A percentile compares a stretch with the other conserved stretches of the same genome.
phyloP scores from a whole-genome alignment of 2,113 vertebrate species.

The Indicator indicator region DNA sequence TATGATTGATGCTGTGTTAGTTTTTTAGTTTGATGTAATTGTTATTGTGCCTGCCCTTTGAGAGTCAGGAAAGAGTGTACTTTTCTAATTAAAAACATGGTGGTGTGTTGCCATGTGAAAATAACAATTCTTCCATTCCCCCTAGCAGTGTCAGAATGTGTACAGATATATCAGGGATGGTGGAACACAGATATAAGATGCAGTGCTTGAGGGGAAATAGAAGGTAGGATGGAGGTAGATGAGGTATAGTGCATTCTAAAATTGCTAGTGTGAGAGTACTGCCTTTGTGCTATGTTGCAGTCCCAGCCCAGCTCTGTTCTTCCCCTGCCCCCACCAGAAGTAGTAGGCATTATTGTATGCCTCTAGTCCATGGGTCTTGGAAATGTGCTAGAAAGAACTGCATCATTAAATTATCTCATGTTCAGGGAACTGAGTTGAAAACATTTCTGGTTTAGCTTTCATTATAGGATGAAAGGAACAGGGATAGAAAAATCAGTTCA shows the following conservation, averaged over 20 bases:
- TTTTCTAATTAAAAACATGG: not conserved
- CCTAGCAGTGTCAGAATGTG: not conserved
- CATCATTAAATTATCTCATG: not conserved
- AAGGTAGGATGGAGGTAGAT: not conserved
- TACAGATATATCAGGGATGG: not conserved
- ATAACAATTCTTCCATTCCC: not conserved
- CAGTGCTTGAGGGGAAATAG: not conserved
- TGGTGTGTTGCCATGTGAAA: not conserved
- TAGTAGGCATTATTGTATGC: not conserved
- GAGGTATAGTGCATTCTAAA: not conserved
- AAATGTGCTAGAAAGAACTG: not conserved
- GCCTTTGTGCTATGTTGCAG: not conserved
- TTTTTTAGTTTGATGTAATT: not conserved
- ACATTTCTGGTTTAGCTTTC: not conserved
- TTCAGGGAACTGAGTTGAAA: not conserved
- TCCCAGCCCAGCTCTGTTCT: not conserved
- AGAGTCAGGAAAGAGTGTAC: not conserved
- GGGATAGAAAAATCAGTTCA: not conserved
- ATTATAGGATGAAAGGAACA: not conserved
- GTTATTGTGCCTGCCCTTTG: not conserved
- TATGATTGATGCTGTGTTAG: not conserved
- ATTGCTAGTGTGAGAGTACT: not conserved
- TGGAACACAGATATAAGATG: not conserved
- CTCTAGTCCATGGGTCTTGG: not conserved
- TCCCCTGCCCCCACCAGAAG: accelerated